Evolutionary conservation across 2,797 vertebrate genomes (phyloP).

Genomic region (Aulostomus chinensis): DNA sequence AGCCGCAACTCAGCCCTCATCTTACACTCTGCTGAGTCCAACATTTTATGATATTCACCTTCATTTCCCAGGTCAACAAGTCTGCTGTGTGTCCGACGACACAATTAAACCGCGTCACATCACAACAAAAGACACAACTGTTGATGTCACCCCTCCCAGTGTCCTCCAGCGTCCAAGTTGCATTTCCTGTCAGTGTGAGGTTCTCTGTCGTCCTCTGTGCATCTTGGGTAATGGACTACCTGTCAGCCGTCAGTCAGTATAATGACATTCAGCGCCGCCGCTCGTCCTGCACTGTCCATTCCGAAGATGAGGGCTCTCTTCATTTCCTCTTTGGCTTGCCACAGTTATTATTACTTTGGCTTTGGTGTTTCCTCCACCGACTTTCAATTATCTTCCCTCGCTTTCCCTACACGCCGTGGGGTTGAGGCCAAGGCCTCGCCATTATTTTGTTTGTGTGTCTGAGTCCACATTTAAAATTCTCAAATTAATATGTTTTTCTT

Average conservation of each 20-base stretch:
- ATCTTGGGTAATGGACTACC: slow-evolving; percentile 67
- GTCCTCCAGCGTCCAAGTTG: slow-evolving; percentile 26
- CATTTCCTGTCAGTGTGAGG: slow-evolving; percentile 52
- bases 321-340: slow-evolving; percentile 70
- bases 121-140: slow-evolving; percentile 24
- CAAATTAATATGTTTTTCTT: slow-evolving; percentile 19
- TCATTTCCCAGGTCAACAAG: slow-evolving; percentile 25
- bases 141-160: slow-evolving; percentile 34
- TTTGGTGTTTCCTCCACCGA: slow-evolving; percentile 57
- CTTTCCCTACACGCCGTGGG: slow-evolving; percentile 17
- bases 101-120: slow-evolving; percentile 30
- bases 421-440: not conserved
- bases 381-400: slow-evolving; percentile 69
- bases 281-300: slow-evolving; percentile 43
- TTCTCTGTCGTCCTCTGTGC: slow-evolving; percentile 41
- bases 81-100: slow-evolving; percentile 2
- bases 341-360: slow-evolving; percentile 68
- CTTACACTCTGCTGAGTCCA: not conserved
- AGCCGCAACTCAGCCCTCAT: not conserved
- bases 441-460: slow-evolving; percentile 9
- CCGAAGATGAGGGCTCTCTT: slow-evolving; percentile 66
- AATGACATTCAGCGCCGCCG: slow-evolving; percentile 59
- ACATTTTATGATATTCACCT: not conserved
- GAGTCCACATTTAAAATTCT: slow-evolving; percentile 22
- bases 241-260: slow-evolving; percentile 71